A percentile compares a stretch with the other conserved stretches of the same genome.
phyloP scores from a whole-genome alignment of 2,888 invertebrate genomes.

The Linnaemya tessellans region DNA sequence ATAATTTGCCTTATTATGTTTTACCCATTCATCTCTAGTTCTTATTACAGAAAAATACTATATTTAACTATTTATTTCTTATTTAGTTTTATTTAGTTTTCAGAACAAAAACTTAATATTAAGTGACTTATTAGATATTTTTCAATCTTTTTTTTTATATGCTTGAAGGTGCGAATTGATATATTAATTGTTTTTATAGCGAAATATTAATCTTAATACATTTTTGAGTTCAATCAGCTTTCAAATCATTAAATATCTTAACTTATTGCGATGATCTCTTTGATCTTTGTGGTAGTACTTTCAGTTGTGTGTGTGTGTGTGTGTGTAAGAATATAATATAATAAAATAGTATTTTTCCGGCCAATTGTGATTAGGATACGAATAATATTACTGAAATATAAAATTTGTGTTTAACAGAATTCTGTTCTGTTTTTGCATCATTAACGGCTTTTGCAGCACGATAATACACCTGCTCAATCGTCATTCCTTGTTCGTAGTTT shows the following conservation, averaged over 20 bases:
- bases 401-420: too few relatives aligned
- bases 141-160: constrained; percentile 13
- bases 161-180: constrained; percentile 53
- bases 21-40: background rate
- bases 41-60: background rate
- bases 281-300: constrained; percentile 25
- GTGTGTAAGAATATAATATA: background rate
- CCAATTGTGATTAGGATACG: background rate
- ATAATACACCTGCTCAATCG: too few relatives aligned
- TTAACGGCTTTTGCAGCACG: too few relatives aligned
- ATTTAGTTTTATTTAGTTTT: background rate
- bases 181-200: constrained; percentile 33
- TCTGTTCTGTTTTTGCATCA: too few relatives aligned
- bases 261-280: constrained; percentile 47
- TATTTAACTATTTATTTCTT: constrained; percentile 10
- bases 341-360: too few relatives aligned
- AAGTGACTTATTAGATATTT: constrained; percentile 38
- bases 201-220: background rate
- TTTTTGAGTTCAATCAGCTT: constrained; percentile 30
- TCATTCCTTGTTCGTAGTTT: too few relatives aligned
- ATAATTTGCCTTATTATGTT: constrained; percentile 14
- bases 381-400: too few relatives aligned
- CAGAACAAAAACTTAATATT: background rate
- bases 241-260: constrained; percentile 3
- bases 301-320: background rate